Base-by-base conservation (phyloP, 2,888 invertebrate species). In the Agrotis ipsilon region DNA sequence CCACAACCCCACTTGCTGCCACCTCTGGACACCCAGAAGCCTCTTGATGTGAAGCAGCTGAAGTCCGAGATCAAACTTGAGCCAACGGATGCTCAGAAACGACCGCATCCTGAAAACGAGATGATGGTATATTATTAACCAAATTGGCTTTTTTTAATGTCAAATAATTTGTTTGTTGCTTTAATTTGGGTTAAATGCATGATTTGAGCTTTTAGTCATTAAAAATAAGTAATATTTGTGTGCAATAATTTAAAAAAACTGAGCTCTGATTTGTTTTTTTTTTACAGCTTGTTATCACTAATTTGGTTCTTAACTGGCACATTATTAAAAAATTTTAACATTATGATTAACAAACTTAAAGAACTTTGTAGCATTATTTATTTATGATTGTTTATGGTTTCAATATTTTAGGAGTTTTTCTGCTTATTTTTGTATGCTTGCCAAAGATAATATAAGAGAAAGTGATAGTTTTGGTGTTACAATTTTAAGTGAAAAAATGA, bases 41-140 rank as follows among this genome's bases (percentile, higher is more conserved):
- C 94, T 0, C 84, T 96, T 1, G 95, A 95, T 57, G 90, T 95
- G 13, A 95, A 96, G 65, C 94, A 96, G 49, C 90, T 94, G 3
- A 96, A 96, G 80, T 95, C 96, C 0, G 96, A 96, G 86, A 96
- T 96, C 72, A 96, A 96, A 84, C 85, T 96, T 7, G 96, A 96
- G 82, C 96, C 96, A 0, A 86, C 92, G 0, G 96, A 96, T 63
- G 89, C 93, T 19, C 95, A 94, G 70, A 96, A 96, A 76, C 83
- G 96, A 82, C 90, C 94, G 2, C 96, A 96, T 80, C 94, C 94
- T 0, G 96, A 96, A 27, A 89, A 82, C 79, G 95, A 96, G 62
- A 92, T 95, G 87, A 93, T 95, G 94, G 96, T 94, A 82, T 86
- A 76, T 45, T 65, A 62, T 49, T 48, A 2, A 14, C 24, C 9